Conservation (phyloP, 2,113 vertebrate genomes). For the Scomber japonicus region DNA sequence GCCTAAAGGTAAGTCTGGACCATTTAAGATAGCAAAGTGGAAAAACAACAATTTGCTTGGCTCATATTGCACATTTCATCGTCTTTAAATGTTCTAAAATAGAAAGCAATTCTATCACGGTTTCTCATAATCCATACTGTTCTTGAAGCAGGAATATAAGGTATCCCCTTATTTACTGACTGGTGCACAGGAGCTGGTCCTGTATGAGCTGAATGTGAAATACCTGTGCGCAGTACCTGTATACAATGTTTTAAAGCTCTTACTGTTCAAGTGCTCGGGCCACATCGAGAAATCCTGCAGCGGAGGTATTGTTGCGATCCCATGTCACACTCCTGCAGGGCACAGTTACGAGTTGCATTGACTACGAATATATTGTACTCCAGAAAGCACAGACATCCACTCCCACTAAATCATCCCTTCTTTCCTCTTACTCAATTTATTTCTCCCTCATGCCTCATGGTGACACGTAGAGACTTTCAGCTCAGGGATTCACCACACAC, state of each 20-base stretch:
- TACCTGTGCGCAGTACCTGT: background rate
- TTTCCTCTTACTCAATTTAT: background rate
- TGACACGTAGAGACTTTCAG: no score
- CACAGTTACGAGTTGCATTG: constrained; percentile 27
- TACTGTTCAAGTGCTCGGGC: constrained; percentile 92
- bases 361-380: constrained; percentile 8
- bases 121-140: background rate
- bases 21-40: constrained; percentile 62
- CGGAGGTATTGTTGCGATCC: constrained; percentile 91
- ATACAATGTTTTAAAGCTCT: constrained; percentile 61
- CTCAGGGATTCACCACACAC: no score
- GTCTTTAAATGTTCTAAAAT: constrained; percentile 25
- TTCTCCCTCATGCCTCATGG: no score
- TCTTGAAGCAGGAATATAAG: background rate
- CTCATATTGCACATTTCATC: constrained; percentile 40
- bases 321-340: constrained; percentile 89
- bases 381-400: background rate
- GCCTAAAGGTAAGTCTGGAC: constrained; percentile 62
- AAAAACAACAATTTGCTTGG: constrained; percentile 61
- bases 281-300: constrained; percentile 90
- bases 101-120: background rate
- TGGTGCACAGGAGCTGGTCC: background rate
- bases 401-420: background rate
- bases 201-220: background rate
- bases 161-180: constrained; percentile 4